Evolutionary conservation across 2,797 vertebrate species (phyloP), one percentile per base, ranked within the genome.

Genomic region (Pelodytes ibericus): DNA sequence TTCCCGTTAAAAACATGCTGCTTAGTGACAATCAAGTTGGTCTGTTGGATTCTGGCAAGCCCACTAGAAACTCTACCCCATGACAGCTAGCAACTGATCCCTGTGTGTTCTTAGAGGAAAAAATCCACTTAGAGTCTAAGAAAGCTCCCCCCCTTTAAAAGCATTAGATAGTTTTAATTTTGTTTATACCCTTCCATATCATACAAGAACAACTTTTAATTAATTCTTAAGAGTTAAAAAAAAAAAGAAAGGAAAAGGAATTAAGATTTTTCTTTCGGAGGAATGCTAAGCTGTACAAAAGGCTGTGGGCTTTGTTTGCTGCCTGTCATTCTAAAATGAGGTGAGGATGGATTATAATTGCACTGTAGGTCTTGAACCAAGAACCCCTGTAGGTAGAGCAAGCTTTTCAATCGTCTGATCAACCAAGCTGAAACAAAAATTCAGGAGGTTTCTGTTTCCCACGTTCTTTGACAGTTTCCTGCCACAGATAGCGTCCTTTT

Each of bases 391-490:
- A 89, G 89, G 90, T 87, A 89, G 85, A 90, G 84, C 86, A 85
- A 85, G 85, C 83, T 87, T 90, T 91, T 90, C 89, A 90, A 86
- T 90, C 89, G 90, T 94, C 92, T 93, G 92, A 94, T 93, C 92
- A 92, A 90, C 87, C 75, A 90, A 94, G 90, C 92, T 91, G 89
- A 94, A 95, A 94, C 90, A 88, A 89, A 92, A 90, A 90, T 90
- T 88, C 87, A 87, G 90, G 87, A 88, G 88, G 88, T 88, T 86
- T 87, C 86, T 86, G 89, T 94, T n/a, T 94, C 94, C 92, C 94
- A 94, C 92, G 92, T 92, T 87, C 87, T 90, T 88, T 89, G 88
- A 88, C 87, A 89, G 90, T 92, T 89, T 88, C 87, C 88, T 90
- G 88, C 89, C 85, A 86, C 88, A 91, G 91, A 89, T 85, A 87